Base-by-base conservation (phyloP, 1,140 invertebrate genomes). In the Protaetia brevitarsis region DNA sequence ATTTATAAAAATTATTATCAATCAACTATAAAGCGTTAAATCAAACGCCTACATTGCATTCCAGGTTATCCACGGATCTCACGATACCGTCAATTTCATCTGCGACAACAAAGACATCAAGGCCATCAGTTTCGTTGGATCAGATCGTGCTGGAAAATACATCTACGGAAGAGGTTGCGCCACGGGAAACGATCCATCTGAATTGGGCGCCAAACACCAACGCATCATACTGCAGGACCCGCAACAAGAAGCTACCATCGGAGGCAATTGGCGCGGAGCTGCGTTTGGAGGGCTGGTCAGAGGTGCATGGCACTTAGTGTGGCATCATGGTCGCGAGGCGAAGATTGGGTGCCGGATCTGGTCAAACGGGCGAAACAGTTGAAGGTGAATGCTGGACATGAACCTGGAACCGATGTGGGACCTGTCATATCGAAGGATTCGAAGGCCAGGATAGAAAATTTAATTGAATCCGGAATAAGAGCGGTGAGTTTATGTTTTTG, bases 141-240 rank as follows among this genome's bases (percentile, higher is more conserved):
- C 96, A 3, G 96, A 99, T 78, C 85, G 86, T 72, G 97, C 97
- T 68, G 97, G 97, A 29, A 92, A 94, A 80, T 93, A 99, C 75
- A 99, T 99, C 74, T 99, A 99, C 79, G 88, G 93, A 71, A 83
- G 94, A 71, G 95, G 94, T 56, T 91, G 89, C 64, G 79, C 76
- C 13, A 70, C 79, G 80, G 96, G 97, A 10, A 99, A 99, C 45
- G 96, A 99, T 0, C 97, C 99, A 80, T 94, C 93, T 56, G 99
- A 99, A 77, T 96, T 99, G 94, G 97, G 97, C 19, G 97, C 98
- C 1, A 99, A 99, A 81, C 99, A 99, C 79, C 98, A 99, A 79
- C 97, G 97, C 63, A 88, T 99, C 5, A 87, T 99, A 31, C 86
- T 99, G 85, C 90, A 95, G 13, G 97, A 99, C 82, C 97, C 97